These are phyloP conservation scores for Paramuricea clavata DNA, from an alignment of 92 coral and sea anemone genomes.

Conservation along the genomic window DNA sequence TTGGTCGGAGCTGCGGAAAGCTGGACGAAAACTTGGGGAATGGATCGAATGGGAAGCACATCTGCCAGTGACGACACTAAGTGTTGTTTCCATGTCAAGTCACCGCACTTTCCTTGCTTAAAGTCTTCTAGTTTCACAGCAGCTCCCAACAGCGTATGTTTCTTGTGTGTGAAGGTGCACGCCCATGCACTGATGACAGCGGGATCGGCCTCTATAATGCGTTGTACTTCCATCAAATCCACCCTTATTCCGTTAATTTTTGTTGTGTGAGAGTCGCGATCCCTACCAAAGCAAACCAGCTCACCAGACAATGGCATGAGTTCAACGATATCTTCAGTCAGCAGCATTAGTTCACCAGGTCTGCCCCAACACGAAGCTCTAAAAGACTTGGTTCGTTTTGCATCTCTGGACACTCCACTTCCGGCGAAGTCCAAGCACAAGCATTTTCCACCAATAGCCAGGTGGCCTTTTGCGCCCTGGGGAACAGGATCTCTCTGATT, in stretches of 20 bases:
- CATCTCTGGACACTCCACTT: background rate
- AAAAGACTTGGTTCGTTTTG: background rate
- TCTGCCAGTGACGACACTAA: background rate
- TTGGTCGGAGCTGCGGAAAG: background rate
- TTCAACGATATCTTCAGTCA: background rate
- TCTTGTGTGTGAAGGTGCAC: background rate
- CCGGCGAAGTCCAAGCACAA: slow-evolving; percentile 25
- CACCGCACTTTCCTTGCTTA: background rate
- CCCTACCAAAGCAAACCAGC: background rate
- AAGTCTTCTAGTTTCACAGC: background rate
- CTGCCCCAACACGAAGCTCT: background rate
- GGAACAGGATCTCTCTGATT: slow-evolving; percentile 2
- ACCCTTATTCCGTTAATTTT: background rate
- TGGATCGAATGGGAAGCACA: background rate
- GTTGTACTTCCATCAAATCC: background rate
- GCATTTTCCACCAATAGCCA: slow-evolving; percentile 12
- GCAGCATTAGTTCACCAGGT: background rate
- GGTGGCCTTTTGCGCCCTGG: slow-evolving; percentile 13
- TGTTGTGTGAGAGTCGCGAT: background rate
- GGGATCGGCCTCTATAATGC: background rate
- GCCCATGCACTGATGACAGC: background rate
- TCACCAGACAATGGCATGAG: background rate
- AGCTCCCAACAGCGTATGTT: background rate
- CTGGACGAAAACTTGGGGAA: background rate
- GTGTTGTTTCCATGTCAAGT: background rate